Conservation (phyloP, 2,888 invertebrate genomes). For the Polylopha cassiicola region DNA sequence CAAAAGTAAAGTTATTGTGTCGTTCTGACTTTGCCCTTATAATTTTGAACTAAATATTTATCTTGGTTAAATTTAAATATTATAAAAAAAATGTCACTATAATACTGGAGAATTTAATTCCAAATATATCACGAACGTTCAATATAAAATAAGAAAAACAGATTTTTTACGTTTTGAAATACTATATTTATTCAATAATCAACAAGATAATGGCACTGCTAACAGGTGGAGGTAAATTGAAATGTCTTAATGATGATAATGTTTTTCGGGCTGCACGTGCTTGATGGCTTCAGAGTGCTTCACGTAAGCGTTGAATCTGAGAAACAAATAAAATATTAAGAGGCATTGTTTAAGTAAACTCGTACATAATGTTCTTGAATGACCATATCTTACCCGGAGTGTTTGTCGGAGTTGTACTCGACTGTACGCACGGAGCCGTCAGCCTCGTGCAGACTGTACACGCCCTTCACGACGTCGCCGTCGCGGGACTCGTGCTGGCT, state of each 20-base stretch:
- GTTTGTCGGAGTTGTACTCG: conserved; percentile 30
- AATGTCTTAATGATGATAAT: conserved; percentile 19
- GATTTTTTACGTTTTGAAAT: not conserved
- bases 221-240: not conserved
- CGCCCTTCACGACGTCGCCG: conserved; percentile 47
- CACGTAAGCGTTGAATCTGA: conserved; percentile 56
- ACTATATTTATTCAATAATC: conserved; percentile 10
- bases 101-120: no score
- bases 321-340: not conserved
- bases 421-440: conserved; percentile 44
- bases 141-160: conserved; percentile 10
- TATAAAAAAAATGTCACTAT: no score
- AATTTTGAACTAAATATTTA: no score
- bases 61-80: no score
- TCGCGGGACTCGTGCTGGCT: conserved; percentile 48
- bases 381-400: conserved; percentile 24
- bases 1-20: no score
- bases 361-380: not conserved
- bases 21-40: no score
- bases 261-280: conserved; percentile 29
- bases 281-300: conserved; percentile 45
- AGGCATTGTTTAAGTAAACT: no score
- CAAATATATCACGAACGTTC: no score
- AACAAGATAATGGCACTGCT: conserved; percentile 8
- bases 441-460: conserved; percentile 45